Base-by-base conservation (phyloP, 2,888 invertebrate genomes). In the Ochropacha duplaris region DNA sequence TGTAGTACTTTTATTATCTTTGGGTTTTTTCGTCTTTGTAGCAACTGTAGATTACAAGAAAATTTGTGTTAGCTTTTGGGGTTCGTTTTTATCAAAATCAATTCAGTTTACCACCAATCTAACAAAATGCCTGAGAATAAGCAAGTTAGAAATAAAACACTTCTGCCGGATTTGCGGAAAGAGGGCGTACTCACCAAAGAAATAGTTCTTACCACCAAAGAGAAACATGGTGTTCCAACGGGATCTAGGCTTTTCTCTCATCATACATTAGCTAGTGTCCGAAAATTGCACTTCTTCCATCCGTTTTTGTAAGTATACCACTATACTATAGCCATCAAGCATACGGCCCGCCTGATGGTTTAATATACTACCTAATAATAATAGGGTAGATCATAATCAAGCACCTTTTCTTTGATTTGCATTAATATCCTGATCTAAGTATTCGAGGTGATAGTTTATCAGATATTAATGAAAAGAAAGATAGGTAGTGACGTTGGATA, bases 201-300 rank as follows among this genome's bases (percentile, higher is more conserved):
- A 31, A 88, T 93, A 64, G 69, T 86, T 4, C 75, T 92, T 44
- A 76, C 87, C 34, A 88, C 90, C 22, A 83, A 81, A 57, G 81
- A 87, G 59, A 92, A 92, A 71, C 87, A 90, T 62, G 85, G 83
- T 24, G 86, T 79, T 39, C 76, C 90, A 2, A 71, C 89, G 22
- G 92, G 93, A 54, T 91, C 93, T 24, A 86, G 94, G 52, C 87
- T 95, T 26, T 94, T 93, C 70, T 93, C 94, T 26, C 94, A 95
- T 78, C 94, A 95, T 62, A 95, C 95, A 9, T 78, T 94, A 62
- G 94, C 93, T 59, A 94, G 94, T 72, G 89, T 94, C 56, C 88
- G 94, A 61, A 92, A 84, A 74, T 64, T 90, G 57, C 83, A 83
- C 57, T 93, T 87, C 69, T 93, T 79, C 60, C 88, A 87, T 58